A percentile compares a stretch with the other conserved stretches of the same genome.
Conservation (phyloP, 2,888 invertebrate species). For the Reticulitermes lucifugus region DNA sequence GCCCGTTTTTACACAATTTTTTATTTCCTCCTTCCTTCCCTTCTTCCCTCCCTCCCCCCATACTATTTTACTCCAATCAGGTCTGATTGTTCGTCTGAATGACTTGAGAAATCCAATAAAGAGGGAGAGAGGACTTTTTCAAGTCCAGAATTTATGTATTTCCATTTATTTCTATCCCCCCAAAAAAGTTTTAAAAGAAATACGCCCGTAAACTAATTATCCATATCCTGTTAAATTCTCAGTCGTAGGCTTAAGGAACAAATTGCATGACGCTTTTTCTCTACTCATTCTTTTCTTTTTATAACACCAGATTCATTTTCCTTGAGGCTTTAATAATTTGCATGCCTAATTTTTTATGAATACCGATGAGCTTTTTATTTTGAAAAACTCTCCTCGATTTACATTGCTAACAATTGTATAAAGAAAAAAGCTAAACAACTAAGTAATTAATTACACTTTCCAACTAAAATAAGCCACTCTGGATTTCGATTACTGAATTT, state of each 20-base stretch:
- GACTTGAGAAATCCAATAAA: constrained; percentile 38
- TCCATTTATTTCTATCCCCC: constrained; percentile 7
- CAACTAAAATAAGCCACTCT: too few species aligned
- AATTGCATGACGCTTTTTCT: neutral
- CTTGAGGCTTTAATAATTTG: neutral
- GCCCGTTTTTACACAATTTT: neutral
- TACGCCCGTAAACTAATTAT: constrained; percentile 8
- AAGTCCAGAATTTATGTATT: constrained; percentile 14
- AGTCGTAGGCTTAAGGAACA: neutral
- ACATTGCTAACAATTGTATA: neutral
- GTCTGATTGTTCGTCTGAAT: constrained; percentile 37
- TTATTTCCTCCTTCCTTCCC: neutral
- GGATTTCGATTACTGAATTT: too few species aligned
- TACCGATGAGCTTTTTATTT: neutral
- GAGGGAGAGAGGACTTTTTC: neutral
- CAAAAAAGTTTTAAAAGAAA: constrained; percentile 7
- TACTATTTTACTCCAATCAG: constrained; percentile 39
- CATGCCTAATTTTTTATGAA: constrained; percentile 18
- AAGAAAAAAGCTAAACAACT: neutral
- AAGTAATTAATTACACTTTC: too few species aligned
- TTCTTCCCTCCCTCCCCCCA: neutral
- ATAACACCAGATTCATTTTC: neutral
- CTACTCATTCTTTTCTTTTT: neutral
- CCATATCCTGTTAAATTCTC: constrained; percentile 13
- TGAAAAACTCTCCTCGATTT: neutral